Evolutionary conservation across 2,888 invertebrate genomes (phyloP).

Genomic region (Sipha maydis): DNA sequence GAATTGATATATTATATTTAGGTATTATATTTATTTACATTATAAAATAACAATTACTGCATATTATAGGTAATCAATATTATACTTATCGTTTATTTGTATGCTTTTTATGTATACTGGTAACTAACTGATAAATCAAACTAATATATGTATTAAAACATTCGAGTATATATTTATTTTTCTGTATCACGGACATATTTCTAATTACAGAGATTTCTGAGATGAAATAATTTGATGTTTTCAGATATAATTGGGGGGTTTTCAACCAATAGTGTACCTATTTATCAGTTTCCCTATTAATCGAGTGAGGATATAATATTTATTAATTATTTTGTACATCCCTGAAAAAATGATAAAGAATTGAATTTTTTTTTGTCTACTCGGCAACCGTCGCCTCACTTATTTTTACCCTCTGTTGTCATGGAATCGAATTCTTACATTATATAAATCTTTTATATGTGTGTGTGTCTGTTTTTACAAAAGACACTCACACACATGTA

Average conservation of each 20-base stretch:
- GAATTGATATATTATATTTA: no score
- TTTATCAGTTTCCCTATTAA: neutral
- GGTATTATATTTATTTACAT: no score
- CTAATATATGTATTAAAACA: neutral
- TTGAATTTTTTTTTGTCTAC: neutral
- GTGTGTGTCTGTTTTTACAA: neutral
- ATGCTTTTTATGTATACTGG: no score
- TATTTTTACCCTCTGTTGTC: neutral
- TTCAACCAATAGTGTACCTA: neutral
- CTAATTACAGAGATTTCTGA: neutral
- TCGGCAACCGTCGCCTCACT: neutral
- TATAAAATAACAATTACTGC: no score
- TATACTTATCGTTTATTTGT: no score
- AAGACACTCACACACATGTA: conserved; percentile 1
- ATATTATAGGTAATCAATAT: no score
- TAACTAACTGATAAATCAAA: neutral
- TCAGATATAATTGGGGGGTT: neutral
- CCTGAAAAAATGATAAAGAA: neutral
- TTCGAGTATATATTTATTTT: neutral
- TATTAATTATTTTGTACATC: no score
- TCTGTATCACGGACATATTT: neutral
- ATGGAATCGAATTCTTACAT: conserved; percentile 15
- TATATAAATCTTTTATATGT: neutral
- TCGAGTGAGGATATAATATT: neutral
- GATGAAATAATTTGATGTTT: neutral